Conservation (phyloP, 2,888 invertebrate species). For the Mayetiola destructor region DNA sequence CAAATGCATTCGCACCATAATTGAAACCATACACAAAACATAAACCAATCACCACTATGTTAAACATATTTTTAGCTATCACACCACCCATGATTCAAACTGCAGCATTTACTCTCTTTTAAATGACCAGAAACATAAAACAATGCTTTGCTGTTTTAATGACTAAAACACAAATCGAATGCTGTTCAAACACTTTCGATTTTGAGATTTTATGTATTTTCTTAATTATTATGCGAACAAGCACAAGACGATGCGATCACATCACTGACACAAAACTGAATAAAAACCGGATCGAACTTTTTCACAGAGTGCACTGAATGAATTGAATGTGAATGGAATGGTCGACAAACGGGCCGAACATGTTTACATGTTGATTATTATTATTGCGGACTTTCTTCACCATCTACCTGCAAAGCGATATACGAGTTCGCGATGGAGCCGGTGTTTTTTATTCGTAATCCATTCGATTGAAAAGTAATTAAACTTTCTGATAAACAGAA, state of each 20-base stretch:
- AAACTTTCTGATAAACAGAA: too few species aligned
- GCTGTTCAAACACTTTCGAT: neutral
- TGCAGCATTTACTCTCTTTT: too few species aligned
- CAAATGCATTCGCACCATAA: neutral
- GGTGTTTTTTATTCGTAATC: too few species aligned
- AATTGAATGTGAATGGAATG: neutral
- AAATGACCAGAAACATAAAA: neutral
- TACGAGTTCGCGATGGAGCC: too few species aligned
- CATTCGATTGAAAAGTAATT: too few species aligned
- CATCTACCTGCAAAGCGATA: too few species aligned
- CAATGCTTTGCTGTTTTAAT: too few species aligned
- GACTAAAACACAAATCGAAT: too few species aligned
- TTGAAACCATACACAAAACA: neutral
- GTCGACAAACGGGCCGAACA: neutral
- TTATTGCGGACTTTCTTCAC: neutral
- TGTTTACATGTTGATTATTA: slow-evolving; percentile 4
- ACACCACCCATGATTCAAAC: neutral
- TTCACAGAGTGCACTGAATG: too few species aligned
- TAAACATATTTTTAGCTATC: neutral
- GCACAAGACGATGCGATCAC: neutral
- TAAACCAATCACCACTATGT: neutral
- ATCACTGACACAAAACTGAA: slow-evolving; percentile 2
- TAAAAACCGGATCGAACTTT: neutral
- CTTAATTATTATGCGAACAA: neutral
- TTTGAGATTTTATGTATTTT: too few species aligned